phyloP scores from a whole-genome alignment of 1,140 invertebrate genomes.

The Vanessa tameamea region DNA sequence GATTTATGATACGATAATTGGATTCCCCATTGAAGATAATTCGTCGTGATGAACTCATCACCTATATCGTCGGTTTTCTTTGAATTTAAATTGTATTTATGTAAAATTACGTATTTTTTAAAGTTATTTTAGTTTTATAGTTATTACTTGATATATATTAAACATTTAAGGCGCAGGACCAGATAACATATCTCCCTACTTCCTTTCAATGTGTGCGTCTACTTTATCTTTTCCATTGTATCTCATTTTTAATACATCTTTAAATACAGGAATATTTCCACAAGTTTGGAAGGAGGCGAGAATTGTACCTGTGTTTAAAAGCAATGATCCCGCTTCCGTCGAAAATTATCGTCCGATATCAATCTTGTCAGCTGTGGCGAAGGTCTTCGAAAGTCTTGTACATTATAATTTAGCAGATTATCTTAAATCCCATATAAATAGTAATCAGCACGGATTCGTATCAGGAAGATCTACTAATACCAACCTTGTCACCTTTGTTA shows the following conservation, averaged over 20 bases:
- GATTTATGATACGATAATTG: too few species aligned
- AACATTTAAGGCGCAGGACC: neutral
- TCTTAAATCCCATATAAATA: too few species aligned
- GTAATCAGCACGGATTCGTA: too few species aligned
- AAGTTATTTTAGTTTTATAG: too few species aligned
- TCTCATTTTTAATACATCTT: slow-evolving; percentile 7
- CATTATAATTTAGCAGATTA: slow-evolving; percentile 15
- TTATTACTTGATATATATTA: too few species aligned
- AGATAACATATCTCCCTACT: slow-evolving; percentile 1
- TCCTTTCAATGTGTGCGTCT: neutral
- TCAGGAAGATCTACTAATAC: too few species aligned
- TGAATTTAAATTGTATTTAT: too few species aligned
- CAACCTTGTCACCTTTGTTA: too few species aligned
- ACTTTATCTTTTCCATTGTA: neutral
- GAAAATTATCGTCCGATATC: slow-evolving; percentile 12
- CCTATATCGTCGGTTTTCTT: too few species aligned
- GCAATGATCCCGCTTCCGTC: neutral
- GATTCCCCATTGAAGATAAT: too few species aligned
- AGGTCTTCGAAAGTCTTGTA: slow-evolving; percentile 9
- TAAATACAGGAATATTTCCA: slow-evolving; percentile 13
- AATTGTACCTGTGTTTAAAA: slow-evolving; percentile 17
- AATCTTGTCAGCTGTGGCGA: slow-evolving; percentile 6
- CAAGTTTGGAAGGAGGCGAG: slow-evolving; percentile 2
- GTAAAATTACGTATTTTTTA: too few species aligned
- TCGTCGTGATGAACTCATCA: too few species aligned